Percentiles rank a stretch among this genome's conserved stretches.
phyloP scores from a whole-genome alignment of 2,113 vertebrate genomes.

The Podilymbus podiceps region DNA sequence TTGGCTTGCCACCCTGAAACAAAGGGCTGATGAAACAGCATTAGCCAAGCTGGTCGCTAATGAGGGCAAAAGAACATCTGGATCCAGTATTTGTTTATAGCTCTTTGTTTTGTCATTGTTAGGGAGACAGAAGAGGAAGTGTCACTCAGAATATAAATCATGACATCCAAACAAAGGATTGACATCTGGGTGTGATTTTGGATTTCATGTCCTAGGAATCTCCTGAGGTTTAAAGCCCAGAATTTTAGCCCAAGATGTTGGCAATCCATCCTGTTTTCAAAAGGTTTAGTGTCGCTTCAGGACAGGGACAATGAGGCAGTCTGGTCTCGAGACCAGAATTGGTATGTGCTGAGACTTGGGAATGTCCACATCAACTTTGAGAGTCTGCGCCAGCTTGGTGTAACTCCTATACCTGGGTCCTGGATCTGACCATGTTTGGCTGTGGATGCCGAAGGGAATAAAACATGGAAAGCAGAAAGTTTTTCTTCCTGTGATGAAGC shows the following conservation, averaged over 20 bases:
- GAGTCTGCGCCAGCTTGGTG: background rate
- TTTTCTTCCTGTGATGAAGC: conserved; percentile 8
- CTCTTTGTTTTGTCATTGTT: conserved; percentile 61
- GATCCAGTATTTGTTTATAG: conserved; percentile 51
- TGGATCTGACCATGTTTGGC: background rate
- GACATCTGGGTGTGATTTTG: conserved; percentile 51
- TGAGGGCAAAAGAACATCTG: conserved; percentile 60
- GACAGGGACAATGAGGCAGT: background rate
- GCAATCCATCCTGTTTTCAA: background rate
- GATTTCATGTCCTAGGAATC: conserved; percentile 32
- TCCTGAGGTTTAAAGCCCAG: conserved; percentile 2
- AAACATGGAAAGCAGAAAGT: background rate
- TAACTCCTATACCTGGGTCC: background rate
- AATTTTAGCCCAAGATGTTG: conserved; percentile 15
- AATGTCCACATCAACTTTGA: background rate
- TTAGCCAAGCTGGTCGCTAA: conserved; percentile 52
- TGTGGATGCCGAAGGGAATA: background rate
- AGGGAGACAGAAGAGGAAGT: conserved; percentile 56
- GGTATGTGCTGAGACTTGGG: background rate
- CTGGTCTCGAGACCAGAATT: background rate
- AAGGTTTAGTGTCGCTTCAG: conserved; percentile 27
- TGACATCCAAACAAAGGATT: conserved; percentile 40
- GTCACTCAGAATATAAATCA: conserved; percentile 33
- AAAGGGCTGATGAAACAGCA: conserved; percentile 54
- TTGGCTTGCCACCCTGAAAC: conserved; percentile 64